phyloP scores from a whole-genome alignment of 2,888 invertebrate genomes.

The Catonia carolina region DNA sequence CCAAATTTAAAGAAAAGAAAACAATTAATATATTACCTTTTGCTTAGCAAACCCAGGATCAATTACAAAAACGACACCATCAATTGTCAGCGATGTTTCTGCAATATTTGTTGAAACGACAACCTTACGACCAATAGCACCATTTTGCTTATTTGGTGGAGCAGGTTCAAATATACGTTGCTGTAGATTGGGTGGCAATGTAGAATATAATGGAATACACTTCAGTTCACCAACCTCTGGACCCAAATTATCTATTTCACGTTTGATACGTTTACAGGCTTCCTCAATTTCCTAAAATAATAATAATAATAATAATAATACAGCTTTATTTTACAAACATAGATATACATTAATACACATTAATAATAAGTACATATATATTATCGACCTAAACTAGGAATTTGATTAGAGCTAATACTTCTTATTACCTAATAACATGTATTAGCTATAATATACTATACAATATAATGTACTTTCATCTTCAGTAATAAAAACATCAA shows the following conservation, averaged over 20 bases:
- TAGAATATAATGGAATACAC: constrained; percentile 98
- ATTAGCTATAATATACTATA: no score
- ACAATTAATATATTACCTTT: constrained; percentile 54
- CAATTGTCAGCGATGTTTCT: constrained; percentile 97
- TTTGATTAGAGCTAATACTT: no score
- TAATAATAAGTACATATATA: no score
- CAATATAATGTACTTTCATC: no score
- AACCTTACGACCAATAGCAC: constrained; percentile 84
- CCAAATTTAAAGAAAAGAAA: no score
- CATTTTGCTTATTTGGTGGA: constrained; percentile 82
- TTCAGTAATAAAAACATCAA: no score
- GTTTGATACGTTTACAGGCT: constrained; percentile 93
- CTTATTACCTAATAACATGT: no score
- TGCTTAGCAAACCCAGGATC: constrained; percentile 99
- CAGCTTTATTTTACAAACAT: no score
- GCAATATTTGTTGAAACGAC: constrained; percentile 99
- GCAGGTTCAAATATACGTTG: constrained; percentile 96
- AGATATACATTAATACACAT: no score
- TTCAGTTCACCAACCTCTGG: constrained; percentile 95
- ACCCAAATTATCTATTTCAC: constrained; percentile 93
- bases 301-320: no score
- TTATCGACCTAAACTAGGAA: no score
- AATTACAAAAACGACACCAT: constrained; percentile 98
- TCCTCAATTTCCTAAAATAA: constrained; percentile 83
- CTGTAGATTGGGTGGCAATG: constrained; percentile 93